phyloP scores from a whole-genome alignment of 2,888 invertebrate species.

The Epiperipatus broadwayi region DNA sequence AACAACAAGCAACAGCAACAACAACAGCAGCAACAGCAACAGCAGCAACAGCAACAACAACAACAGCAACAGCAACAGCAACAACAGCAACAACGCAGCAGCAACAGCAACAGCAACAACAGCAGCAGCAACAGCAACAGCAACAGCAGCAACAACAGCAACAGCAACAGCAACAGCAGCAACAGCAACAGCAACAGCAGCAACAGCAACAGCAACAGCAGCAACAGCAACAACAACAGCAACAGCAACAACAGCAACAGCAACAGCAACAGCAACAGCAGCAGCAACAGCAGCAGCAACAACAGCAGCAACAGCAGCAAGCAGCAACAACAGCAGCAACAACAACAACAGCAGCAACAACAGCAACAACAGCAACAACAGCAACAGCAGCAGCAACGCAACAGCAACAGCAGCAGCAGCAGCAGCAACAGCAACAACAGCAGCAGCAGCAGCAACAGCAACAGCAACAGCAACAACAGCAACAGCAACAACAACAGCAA shows the following conservation, averaged over 20 bases:
- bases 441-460: constrained; percentile 3
- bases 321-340: no score
- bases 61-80: constrained; percentile 3
- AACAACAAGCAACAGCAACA: no score
- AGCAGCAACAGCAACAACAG: neutral
- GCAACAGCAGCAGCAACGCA: no score
- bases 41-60: constrained; percentile 1
- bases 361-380: constrained; percentile 1
- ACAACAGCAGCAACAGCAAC: no score
- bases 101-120: no score
- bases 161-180: constrained; percentile 3
- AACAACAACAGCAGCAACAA: constrained; percentile 1
- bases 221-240: no score
- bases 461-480: constrained; percentile 3
- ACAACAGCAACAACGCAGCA: no score
- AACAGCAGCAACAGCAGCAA: constrained; percentile 3
- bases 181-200: constrained; percentile 1
- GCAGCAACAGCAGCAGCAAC: constrained; percentile 1
- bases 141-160: constrained; percentile 3
- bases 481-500: constrained; percentile 3
- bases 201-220: constrained; percentile 3
- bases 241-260: constrained; percentile 3
- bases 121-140: constrained; percentile 3
- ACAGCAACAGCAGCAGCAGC: no score
- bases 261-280: constrained; percentile 3